phyloP scores from a whole-genome alignment of 2,113 vertebrate genomes.

The Ciconia boyciana region DNA sequence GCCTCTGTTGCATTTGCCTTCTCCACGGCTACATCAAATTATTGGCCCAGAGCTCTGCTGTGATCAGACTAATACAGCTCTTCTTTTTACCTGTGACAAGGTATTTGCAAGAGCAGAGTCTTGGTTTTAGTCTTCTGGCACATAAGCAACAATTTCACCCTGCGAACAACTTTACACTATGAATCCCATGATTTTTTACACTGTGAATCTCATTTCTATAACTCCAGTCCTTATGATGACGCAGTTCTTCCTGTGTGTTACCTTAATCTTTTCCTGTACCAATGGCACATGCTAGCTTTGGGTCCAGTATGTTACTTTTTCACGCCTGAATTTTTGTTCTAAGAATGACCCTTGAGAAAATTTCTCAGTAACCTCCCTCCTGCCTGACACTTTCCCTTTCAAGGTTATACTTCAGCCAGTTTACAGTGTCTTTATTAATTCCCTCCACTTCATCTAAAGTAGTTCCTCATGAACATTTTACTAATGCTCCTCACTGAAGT shows the following conservation, averaged over 20 bases:
- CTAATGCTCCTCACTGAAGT: not conserved
- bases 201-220: not conserved
- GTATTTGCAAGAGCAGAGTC: not conserved
- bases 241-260: not conserved
- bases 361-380: not conserved
- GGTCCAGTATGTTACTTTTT: not conserved
- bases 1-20: not conserved
- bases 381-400: not conserved
- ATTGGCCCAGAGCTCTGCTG: not conserved
- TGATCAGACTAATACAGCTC: no score
- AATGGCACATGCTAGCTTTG: not conserved
- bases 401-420: not conserved
- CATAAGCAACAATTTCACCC: not conserved
- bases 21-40: not conserved
- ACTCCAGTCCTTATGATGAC: rapidly evolving
- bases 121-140: not conserved
- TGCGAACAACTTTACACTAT: rapidly evolving
- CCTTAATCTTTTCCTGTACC: not conserved
- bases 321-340: not conserved
- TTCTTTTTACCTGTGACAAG: not conserved
- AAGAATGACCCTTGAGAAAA: not conserved
- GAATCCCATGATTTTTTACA: not conserved
- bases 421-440: not conserved
- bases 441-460: not conserved
- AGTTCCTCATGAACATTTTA: not conserved